Conservation (phyloP, 2,888 invertebrate species). For the Steinernema scapterisci region DNA sequence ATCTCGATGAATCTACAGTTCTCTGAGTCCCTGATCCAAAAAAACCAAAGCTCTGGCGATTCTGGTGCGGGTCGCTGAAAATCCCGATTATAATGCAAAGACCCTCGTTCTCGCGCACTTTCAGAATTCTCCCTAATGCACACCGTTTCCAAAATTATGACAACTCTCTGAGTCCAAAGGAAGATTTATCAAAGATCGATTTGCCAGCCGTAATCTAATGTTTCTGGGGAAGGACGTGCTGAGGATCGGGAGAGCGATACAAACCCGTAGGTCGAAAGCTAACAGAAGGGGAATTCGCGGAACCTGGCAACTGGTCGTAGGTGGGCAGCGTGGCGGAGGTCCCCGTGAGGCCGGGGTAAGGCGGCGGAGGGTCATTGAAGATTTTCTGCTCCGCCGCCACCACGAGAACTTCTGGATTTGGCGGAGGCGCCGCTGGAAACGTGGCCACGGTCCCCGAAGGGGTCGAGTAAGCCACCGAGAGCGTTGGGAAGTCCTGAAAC, state of each 20-base stretch:
- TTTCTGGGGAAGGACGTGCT: conserved; percentile 24
- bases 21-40: no score
- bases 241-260: conserved; percentile 13
- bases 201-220: not conserved
- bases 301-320: conserved; percentile 22
- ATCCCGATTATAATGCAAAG: no score
- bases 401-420: not conserved
- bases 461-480: conserved; percentile 20
- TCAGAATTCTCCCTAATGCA: no score
- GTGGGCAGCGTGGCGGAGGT: conserved; percentile 13
- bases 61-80: no score
- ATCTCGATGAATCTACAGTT: no score
- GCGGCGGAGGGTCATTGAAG: conserved; percentile 22
- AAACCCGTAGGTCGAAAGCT: not conserved
- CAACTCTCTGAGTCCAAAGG: no score
- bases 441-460: not conserved
- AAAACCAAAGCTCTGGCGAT: no score
- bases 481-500: conserved; percentile 20
- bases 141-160: no score
- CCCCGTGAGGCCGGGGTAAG: conserved; percentile 5
- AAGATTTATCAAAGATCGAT: no score
- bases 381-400: not conserved
- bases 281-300: conserved; percentile 15
- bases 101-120: no score
- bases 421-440: not conserved